Base-by-base conservation (phyloP, 2,113 vertebrate species). In the Grammatotria lemairii region DNA sequence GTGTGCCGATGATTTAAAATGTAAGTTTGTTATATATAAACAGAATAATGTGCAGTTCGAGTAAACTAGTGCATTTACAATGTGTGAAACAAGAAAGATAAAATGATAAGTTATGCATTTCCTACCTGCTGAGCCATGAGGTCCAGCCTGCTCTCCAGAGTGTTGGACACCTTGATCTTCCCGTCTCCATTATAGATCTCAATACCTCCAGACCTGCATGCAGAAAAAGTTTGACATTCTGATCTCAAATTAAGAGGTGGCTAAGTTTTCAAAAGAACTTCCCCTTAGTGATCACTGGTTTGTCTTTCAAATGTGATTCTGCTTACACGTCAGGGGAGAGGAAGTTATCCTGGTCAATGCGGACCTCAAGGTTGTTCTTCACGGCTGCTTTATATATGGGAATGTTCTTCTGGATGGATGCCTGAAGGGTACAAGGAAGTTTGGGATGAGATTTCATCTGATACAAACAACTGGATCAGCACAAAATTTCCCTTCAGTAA, bases 81-180 rank as follows among this genome's bases (percentile, higher is more conserved):
- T 33, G 10, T 79, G 75, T 79, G 68, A 75, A 28, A 45, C 21
- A 47, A 47, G 40, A 16, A 28, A 75, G 40, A 28, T 47, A 26
- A 75, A 47, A 75, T 47, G 40, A 75, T 28, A 47, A 75, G 4
- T 47, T 28, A 28, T 47, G 14, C 7, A 1, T 38, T 60, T 82
- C 81, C 1, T 90, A 99, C 99, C 97, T 99, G 99, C 95, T 99
- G 98, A 82, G 98, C 98, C 92, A 99, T 97, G 55, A 99, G 98
- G 7, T 99, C 98, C 97, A 99, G 96, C 47, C 99, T 96, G 95
- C 98, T 99, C 94, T 99, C 99, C 90, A 99, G 94, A 38, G 99
- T 99, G 94, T 99, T 99, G 73, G 98, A 94, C 88, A 99, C 98
- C 91, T 99, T 99, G 89, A 99, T 99, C 95, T 98, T 99, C 26